Evolutionary conservation across 2,797 vertebrate species (phyloP).

Genomic region (Halcyon badia): DNA sequence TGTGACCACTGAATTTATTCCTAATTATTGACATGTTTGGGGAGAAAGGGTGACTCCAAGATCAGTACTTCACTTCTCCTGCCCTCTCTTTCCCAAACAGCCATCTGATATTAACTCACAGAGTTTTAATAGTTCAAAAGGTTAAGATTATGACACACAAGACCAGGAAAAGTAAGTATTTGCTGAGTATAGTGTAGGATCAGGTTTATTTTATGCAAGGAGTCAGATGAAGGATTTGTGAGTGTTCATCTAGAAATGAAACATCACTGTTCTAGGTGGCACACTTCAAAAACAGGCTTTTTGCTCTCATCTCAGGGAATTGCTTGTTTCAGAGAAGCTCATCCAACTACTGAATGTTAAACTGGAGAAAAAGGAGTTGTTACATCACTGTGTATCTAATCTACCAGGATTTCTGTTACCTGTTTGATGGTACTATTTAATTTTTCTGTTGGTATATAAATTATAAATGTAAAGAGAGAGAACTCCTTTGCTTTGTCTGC

Average conservation of each 20-base stretch:
- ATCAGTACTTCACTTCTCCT: background rate
- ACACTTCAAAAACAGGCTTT: background rate
- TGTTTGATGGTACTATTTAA: slow-evolving; percentile 26
- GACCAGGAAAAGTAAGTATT: background rate
- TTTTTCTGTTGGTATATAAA: slow-evolving; percentile 57
- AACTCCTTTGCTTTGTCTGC: slow-evolving; percentile 3
- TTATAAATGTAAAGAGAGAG: slow-evolving; percentile 18
- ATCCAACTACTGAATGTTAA: background rate
- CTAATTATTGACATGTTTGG: background rate
- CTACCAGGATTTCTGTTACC: slow-evolving; percentile 4
- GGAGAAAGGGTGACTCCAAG: background rate
- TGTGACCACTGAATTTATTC: background rate
- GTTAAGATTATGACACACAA: background rate
- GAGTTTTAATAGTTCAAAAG: background rate
- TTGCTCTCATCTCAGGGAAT: background rate
- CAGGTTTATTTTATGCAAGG: background rate
- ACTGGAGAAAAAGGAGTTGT: background rate
- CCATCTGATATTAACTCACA: background rate
- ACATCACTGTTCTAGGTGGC: background rate
- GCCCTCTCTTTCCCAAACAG: background rate
- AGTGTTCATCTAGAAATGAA: background rate
- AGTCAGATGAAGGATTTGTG: background rate
- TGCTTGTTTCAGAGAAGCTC: background rate
- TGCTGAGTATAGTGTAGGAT: background rate
- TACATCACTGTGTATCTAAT: background rate